Evolutionary conservation across 1,140 invertebrate genomes (phyloP).

Genomic region (Drosophila nebulosa): DNA sequence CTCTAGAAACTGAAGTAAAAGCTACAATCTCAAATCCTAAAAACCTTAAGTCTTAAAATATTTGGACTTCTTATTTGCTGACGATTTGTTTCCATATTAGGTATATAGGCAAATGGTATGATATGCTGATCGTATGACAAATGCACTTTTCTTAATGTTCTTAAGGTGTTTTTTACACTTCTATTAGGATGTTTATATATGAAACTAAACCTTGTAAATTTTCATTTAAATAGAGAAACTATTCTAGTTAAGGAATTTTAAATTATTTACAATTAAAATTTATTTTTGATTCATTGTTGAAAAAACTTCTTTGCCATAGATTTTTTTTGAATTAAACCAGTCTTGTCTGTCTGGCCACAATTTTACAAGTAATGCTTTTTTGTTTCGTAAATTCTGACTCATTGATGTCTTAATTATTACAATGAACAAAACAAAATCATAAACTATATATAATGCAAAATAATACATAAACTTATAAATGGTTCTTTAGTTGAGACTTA

Average conservation of each 20-base stretch:
- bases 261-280: neutral
- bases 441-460: neutral
- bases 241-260: neutral
- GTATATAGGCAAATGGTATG: too few relatives aligned
- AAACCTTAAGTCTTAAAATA: too few relatives aligned
- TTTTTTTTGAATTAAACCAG: neutral
- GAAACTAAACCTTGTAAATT: neutral
- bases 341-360: neutral
- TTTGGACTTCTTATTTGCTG: too few relatives aligned
- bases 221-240: neutral
- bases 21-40: too few relatives aligned
- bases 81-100: too few relatives aligned
- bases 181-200: too few relatives aligned
- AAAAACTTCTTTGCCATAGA: neutral
- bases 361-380: neutral
- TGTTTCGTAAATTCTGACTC: neutral
- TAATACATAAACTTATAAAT: conserved; percentile 1
- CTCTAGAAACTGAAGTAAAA: neutral
- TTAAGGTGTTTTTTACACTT: neutral
- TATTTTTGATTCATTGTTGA: neutral
- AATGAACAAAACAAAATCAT: conserved; percentile 2
- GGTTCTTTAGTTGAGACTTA: conserved; percentile 9
- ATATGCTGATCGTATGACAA: too few relatives aligned
- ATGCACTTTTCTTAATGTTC: too few relatives aligned
- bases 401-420: neutral